phyloP scores from a whole-genome alignment of 1,140 invertebrate genomes.

The Camponotus pennsylvanicus region DNA sequence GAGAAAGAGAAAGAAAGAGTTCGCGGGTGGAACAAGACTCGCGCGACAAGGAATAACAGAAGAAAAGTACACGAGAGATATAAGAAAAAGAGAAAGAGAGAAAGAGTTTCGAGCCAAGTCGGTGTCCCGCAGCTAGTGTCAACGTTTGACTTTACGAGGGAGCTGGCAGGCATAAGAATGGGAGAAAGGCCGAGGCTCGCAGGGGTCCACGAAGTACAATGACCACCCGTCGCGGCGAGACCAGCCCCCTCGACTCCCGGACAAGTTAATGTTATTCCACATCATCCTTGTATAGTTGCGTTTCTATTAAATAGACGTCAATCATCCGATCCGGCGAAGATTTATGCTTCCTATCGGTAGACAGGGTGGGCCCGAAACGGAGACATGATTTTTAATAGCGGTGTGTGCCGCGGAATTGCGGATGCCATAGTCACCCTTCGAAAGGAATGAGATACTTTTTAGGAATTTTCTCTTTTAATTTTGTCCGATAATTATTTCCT shows the following conservation, averaged over 20 bases:
- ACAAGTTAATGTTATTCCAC: slow-evolving; percentile 84
- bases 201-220: slow-evolving; percentile 80
- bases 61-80: slow-evolving; percentile 15
- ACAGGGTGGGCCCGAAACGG: slow-evolving; percentile 57
- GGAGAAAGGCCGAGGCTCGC: slow-evolving; percentile 76
- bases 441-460: neutral
- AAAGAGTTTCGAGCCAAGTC: slow-evolving; percentile 57
- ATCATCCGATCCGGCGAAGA: slow-evolving; percentile 77
- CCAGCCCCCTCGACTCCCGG: slow-evolving; percentile 82
- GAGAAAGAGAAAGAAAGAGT: neutral
- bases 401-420: neutral
- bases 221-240: slow-evolving; percentile 82
- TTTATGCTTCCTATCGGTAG: slow-evolving; percentile 74
- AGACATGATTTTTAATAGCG: slow-evolving; percentile 73
- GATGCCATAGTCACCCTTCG: slow-evolving; percentile 1
- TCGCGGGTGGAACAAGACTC: neutral
- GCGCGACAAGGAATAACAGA: slow-evolving; percentile 26
- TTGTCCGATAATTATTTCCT: neutral
- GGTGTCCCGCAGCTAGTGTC: slow-evolving; percentile 83
- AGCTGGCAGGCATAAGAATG: slow-evolving; percentile 79
- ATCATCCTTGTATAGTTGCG: slow-evolving; percentile 79
- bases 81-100: slow-evolving; percentile 46
- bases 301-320: slow-evolving; percentile 85
- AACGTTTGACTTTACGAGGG: slow-evolving; percentile 85
- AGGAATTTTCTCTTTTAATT: slow-evolving; percentile 14